Percentiles rank a stretch among this genome's conserved stretches.
phyloP scores from a whole-genome alignment of 2,113 vertebrate genomes.

The Australoheros scitulus region DNA sequence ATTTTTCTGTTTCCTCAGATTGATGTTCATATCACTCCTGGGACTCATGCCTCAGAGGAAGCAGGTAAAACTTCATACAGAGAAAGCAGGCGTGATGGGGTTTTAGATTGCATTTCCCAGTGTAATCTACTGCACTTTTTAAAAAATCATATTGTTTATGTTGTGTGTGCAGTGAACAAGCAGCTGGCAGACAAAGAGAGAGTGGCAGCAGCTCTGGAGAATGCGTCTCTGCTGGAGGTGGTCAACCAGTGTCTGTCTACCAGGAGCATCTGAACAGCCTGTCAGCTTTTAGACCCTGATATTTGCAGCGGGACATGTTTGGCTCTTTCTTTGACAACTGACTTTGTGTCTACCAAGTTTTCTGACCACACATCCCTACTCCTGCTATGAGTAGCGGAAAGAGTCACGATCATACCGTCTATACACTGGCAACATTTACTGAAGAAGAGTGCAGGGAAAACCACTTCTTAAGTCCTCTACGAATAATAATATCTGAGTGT shows the following conservation, averaged over 20 bases:
- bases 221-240: constrained; percentile 93
- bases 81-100: not conserved
- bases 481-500: not conserved
- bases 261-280: constrained; percentile 62
- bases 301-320: not conserved
- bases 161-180: constrained; percentile 88
- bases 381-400: not conserved
- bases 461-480: not conserved
- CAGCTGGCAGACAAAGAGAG: constrained; percentile 97
- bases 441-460: not conserved
- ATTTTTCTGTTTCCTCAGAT: constrained; percentile 79
- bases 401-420: not conserved
- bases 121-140: fast-evolving
- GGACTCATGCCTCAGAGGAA: constrained; percentile 92
- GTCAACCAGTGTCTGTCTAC: constrained; percentile 95
- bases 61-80: constrained; percentile 76
- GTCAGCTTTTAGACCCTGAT: not conserved
- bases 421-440: not conserved
- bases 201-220: constrained; percentile 95
- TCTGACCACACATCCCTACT: fast-evolving
- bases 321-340: not conserved
- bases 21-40: constrained; percentile 95
- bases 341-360: not conserved
- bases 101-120: not conserved
- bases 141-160: not conserved